Percentiles rank a stretch among this genome's conserved stretches.
Conservation (phyloP, 2,113 vertebrate genomes). For the Ageneiosus marmoratus region DNA sequence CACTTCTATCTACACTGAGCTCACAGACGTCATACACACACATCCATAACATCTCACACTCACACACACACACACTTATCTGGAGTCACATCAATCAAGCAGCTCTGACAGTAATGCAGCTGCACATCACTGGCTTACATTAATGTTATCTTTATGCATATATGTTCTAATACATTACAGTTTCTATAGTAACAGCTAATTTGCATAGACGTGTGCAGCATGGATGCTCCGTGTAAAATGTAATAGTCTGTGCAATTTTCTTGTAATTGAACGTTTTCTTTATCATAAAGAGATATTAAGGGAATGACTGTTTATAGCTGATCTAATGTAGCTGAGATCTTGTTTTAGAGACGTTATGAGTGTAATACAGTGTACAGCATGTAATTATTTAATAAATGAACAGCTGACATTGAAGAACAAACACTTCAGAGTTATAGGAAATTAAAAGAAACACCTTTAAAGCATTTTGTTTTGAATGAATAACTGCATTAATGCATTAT, state of each 20-base stretch:
- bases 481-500: too few species aligned
- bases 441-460: too few species aligned
- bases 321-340: background rate
- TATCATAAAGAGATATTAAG: background rate
- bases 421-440: too few species aligned
- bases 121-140: background rate
- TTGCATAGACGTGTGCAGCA: background rate
- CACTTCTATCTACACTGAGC: background rate
- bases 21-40: background rate
- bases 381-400: background rate
- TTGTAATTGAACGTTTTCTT: background rate
- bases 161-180: background rate
- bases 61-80: slow-evolving; percentile 9
- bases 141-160: background rate
- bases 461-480: too few species aligned
- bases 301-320: background rate
- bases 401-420: background rate
- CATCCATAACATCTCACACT: background rate
- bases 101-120: background rate
- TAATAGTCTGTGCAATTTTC: background rate
- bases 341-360: background rate
- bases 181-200: background rate
- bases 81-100: background rate
- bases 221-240: background rate
- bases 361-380: background rate